Base-by-base conservation (phyloP, 1,140 invertebrate species). In the Sycophaga agraensis region DNA sequence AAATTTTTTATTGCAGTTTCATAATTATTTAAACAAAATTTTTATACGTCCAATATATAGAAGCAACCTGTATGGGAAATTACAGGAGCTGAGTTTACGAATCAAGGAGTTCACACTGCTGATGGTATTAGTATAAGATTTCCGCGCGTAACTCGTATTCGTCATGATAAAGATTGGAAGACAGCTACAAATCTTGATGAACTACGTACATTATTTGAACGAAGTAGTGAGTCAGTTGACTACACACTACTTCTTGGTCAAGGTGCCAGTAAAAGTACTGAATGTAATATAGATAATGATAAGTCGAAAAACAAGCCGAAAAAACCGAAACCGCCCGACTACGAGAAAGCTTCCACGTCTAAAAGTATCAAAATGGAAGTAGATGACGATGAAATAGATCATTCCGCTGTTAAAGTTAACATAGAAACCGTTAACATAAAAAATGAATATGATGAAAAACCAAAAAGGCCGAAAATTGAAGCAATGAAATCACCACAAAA, bases 21-120 rank as follows among this genome's bases (percentile, higher is more conserved):
- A 31, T 31, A 4, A 31, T 31, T 11, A 6, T 4, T 31, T 31
- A 31, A 11, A 31, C 11, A 31, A 31, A 31, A 11, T 31, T 31
- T 31, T 6, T 31, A 31, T 31, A 31, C 28, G 28, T 6, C 11
- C 5, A 31, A 45, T 56, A 43, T 12, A 16, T 14, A 84, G 78
- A 81, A 87, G 51, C 88, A 93, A 73, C 94, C 92, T 3, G 90
- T 97, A 14, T 97, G 94, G 94, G 93, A 97, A 82, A 94, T 97
- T 31, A 91, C 91, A 2, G 94, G 94, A 0, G 94, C 94, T 0
- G 94, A 97, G 78, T 92, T 97, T 67, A 93, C 91, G 8, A 88
- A 93, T 74, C 85, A 90, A 61, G 90, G 93, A 46, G 84, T 90
- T 16, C 95, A 97, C 71, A 96, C 93, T 4, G 93, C 93, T 2